These are phyloP conservation scores for Apodemia hepburni DNA, from an alignment of 2,888 invertebrate genomes.

Conservation along the genomic window DNA sequence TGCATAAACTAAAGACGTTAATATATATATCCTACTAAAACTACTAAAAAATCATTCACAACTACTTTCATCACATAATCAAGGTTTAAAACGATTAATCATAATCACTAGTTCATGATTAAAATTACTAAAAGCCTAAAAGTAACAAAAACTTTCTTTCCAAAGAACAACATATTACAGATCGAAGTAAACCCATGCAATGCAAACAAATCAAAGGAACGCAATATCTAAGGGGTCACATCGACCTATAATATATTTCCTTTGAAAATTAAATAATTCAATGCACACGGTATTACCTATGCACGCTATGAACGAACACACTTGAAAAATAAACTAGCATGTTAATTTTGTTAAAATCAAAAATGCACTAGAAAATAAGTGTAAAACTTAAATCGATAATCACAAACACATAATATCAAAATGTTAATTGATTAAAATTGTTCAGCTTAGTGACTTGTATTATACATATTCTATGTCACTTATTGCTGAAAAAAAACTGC, in stretches of 20 bases:
- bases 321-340: conserved; percentile 53
- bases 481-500: conserved; percentile 14
- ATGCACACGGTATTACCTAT: conserved; percentile 21
- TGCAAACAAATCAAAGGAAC: conserved; percentile 35
- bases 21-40: conserved; percentile 37
- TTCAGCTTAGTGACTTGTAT: conserved; percentile 38
- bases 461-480: background rate
- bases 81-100: conserved; percentile 62
- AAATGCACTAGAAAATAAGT: conserved; percentile 56
- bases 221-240: background rate
- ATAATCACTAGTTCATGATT: conserved; percentile 75
- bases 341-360: conserved; percentile 78
- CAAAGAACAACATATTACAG: conserved; percentile 53
- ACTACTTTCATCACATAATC: conserved; percentile 60
- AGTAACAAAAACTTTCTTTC: conserved; percentile 31
- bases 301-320: conserved; percentile 55
- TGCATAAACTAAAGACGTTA: conserved; percentile 36
- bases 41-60: conserved; percentile 51
- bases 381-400: conserved; percentile 55
- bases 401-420: conserved; percentile 50
- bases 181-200: conserved; percentile 51
- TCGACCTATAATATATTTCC: background rate
- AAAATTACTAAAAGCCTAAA: conserved; percentile 48
- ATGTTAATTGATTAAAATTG: conserved; percentile 74
- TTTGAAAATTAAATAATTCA: conserved; percentile 9